A percentile compares a stretch with the other conserved stretches of the same genome.
These are phyloP conservation scores for Microcebus jonahi DNA, from an alignment of 2,113 vertebrate genomes.

Conservation along the genomic window DNA sequence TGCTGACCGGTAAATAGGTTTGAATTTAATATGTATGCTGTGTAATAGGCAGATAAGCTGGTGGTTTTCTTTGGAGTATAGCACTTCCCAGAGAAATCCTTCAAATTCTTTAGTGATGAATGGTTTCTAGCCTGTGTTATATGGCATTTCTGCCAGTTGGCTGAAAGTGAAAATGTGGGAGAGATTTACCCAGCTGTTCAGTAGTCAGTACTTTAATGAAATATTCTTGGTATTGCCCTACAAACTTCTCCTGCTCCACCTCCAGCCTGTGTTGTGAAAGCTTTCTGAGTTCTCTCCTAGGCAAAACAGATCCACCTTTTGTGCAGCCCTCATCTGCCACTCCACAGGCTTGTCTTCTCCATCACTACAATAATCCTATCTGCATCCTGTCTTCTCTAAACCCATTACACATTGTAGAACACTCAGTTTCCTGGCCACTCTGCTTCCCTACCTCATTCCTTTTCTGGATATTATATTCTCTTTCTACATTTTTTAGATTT, in stretches of 20 bases:
- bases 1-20: not conserved
- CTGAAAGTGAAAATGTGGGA: not conserved
- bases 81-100: not conserved
- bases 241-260: not conserved
- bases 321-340: not conserved
- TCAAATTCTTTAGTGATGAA: not conserved
- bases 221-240: not conserved
- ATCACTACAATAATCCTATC: not conserved
- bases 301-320: not conserved
- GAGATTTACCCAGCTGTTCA: not conserved
- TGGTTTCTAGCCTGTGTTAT: not conserved
- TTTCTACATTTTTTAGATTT: not conserved
- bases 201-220: not conserved
- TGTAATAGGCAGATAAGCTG: not conserved
- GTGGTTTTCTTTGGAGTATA: not conserved
- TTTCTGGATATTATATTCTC: not conserved
- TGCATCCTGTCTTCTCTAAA: not conserved
- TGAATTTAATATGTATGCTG: not conserved
- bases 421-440: not conserved
- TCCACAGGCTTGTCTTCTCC: not conserved
- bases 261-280: not conserved
- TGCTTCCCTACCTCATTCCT: not conserved
- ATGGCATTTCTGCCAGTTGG: not conserved
- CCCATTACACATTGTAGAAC: not conserved
- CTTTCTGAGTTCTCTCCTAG: not conserved